Conservation (phyloP, 2,113 vertebrate genomes). For the Crypturellus undulatus region DNA sequence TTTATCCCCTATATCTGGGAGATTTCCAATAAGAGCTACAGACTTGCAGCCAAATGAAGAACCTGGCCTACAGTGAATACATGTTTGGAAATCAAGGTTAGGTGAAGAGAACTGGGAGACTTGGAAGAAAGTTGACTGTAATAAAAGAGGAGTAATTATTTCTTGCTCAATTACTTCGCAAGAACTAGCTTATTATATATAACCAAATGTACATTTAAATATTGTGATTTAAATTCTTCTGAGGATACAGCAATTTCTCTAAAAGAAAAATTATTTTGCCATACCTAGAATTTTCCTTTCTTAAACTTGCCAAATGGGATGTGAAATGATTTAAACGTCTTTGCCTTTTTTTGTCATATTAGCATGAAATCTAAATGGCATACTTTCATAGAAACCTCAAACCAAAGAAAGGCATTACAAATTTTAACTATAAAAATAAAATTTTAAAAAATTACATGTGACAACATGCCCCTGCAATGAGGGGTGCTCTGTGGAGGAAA, state of each 20-base stretch:
- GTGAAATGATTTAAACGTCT: slow-evolving; percentile 9
- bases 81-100: background rate
- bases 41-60: background rate
- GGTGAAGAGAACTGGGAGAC: background rate
- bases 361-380: background rate
- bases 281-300: background rate
- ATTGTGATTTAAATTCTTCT: background rate
- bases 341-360: background rate
- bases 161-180: background rate
- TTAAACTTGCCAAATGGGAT: background rate
- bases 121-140: background rate
- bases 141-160: background rate
- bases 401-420: background rate
- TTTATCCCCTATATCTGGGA: background rate
- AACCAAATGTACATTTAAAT: background rate
- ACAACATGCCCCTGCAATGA: background rate
- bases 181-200: background rate
- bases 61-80: background rate
- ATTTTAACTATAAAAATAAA: background rate
- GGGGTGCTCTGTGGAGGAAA: background rate
- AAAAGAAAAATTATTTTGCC: slow-evolving; percentile 6
- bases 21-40: background rate
- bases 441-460: background rate
- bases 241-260: background rate
- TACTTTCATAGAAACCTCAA: background rate